Base-by-base conservation (phyloP, 2,888 invertebrate species). In the Mythimna loreyi region DNA sequence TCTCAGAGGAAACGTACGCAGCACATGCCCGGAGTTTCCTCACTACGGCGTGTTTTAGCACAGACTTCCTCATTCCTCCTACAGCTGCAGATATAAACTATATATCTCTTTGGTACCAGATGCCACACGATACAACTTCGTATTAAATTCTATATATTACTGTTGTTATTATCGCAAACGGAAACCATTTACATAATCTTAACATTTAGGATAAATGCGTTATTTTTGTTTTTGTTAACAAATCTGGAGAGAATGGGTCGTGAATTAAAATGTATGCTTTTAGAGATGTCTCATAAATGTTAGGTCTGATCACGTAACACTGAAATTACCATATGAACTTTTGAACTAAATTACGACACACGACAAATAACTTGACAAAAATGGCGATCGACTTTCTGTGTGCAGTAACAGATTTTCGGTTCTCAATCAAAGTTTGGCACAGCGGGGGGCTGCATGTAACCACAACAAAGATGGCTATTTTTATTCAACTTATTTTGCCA, bases 141-240 rank as follows among this genome's bases (percentile, higher is more conserved):
- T 83, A 81, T 82, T 75, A 83, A 82, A 83, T 81, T 74, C 68
- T 81, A 72, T 75, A 75, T 78, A 75, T 75, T 81, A 70, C 72
- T 69, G 79, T 74, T 81, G 65, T 79, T 76, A 64, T 79, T 71
- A 75, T 75, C 67, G 70, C 63, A 52, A 61, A 65, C 58, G 59
- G 59, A 57, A 61, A 52, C 23, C 45, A 81, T 83, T 81, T 83
- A 67, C 81, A 78, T 81, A 72, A 69, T 81, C 49, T 53, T 43
- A 75, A 57, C 57, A 47, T 53, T 61, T 60, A 49, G 40, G 30
- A 25, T 52, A 59, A 40, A 57, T 40, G 25, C 19, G 23, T 77
- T 63, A 50, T 55, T 76, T 75, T 58, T 55, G n/a, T 72, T 53
- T 77, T 59, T 68, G 76, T 53, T 43, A 23, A 53, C 47, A 68